These are phyloP conservation scores for Microcebus ravelobensis DNA, from an alignment of 2,113 vertebrate species.

Conservation along the genomic window DNA sequence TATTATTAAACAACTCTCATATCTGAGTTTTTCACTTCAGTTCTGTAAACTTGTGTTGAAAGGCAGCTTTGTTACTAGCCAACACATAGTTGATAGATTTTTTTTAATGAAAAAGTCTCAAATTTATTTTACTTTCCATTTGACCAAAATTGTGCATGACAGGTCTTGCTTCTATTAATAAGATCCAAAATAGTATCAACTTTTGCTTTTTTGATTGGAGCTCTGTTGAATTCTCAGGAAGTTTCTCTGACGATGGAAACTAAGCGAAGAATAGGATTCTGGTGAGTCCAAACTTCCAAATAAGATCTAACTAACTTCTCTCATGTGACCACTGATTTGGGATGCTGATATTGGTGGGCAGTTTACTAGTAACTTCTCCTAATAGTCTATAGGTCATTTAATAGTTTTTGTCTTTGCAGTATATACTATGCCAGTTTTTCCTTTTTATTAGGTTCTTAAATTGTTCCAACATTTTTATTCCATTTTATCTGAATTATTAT, in stretches of 20 bases:
- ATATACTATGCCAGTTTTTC: not conserved
- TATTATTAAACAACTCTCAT: not conserved
- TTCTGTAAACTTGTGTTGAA: not conserved
- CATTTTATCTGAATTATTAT: not conserved
- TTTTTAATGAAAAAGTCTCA: conserved; percentile 23
- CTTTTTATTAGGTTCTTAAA: not conserved
- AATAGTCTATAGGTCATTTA: not conserved
- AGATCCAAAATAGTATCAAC: not conserved
- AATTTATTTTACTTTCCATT: conserved; percentile 37
- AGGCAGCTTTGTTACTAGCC: not conserved
- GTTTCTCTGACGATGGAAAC: not conserved
- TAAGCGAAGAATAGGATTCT: not conserved
- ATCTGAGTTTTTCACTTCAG: not conserved
- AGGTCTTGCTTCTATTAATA: not conserved
- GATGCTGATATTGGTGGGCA: not conserved
- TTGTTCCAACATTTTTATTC: not conserved
- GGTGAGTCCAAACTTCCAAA: not conserved
- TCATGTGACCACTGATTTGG: not conserved
- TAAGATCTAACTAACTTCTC: not conserved
- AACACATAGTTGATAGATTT: not conserved
- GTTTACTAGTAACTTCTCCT: not conserved
- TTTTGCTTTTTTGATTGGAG: not conserved
- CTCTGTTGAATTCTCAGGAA: not conserved
- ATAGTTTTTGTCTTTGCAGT: not conserved
- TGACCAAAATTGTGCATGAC: not conserved